phyloP scores from a whole-genome alignment of 2,797 vertebrate genomes.

The Cryptoblepharus egeriae region DNA sequence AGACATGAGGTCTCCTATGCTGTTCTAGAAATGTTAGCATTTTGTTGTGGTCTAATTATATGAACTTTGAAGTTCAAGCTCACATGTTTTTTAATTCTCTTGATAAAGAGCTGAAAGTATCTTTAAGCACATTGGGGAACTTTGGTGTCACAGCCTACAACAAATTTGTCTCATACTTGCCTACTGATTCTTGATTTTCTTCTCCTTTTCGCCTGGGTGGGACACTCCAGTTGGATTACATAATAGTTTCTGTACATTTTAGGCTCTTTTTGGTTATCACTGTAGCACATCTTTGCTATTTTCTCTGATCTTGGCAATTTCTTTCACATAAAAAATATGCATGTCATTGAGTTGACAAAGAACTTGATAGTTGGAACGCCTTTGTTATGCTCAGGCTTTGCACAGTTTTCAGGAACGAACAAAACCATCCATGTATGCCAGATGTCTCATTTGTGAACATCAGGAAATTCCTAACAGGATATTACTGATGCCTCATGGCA shows the following conservation, averaged over 20 bases:
- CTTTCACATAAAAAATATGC: not conserved
- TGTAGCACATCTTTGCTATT: not conserved
- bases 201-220: not conserved
- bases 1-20: not conserved
- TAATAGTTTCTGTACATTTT: not conserved
- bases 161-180: not conserved
- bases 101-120: not conserved
- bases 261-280: not conserved
- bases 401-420: constrained; percentile 21
- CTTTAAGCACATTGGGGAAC: not conserved
- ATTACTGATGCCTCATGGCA: constrained; percentile 37
- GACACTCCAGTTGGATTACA: not conserved
- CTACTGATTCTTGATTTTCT: not conserved
- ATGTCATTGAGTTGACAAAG: constrained; percentile 19
- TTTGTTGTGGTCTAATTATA: not conserved
- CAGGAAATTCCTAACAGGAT: constrained; percentile 32
- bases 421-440: constrained; percentile 46
- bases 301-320: not conserved
- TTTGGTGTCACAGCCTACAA: not conserved
- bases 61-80: not conserved
- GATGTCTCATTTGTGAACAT: constrained; percentile 27
- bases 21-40: not conserved
- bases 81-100: not conserved
- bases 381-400: constrained; percentile 26
- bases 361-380: constrained; percentile 33